Evolutionary conservation across 2,113 vertebrate genomes (phyloP), one percentile per base, ranked within the genome.

Genomic region (Ia io): DNA sequence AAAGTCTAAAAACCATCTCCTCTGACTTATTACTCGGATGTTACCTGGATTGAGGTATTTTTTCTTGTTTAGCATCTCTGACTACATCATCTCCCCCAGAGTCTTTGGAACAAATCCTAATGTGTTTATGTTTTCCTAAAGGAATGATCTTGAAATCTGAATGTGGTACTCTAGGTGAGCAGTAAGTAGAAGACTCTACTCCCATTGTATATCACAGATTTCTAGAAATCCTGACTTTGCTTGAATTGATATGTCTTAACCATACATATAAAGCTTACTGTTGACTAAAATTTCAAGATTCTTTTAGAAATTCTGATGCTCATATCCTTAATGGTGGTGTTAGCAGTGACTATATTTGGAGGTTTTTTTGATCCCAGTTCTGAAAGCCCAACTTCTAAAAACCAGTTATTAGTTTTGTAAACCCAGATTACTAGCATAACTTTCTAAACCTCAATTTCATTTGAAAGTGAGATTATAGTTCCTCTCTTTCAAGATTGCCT

Each of bases 211-310:
- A 69, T 28, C 35, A n/a, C 18, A 37, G 67, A 70, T 28, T 83
- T 73, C 85, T 79, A 53, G 73, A 94, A 78, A 13, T 67, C 4
- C 47, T 23, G 12, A 86, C 11, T 63, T 73, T 49, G 20, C 30
- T 90, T 86, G 37, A 35, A 88, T 40, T 85, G 37, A 37, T 28
- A 65, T 59, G 42, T 59, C 61, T 71, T 71, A 51, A 37, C 28
- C 35, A 65, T 23, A 77, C 4, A 59, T 35, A 42, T 17, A 73
- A 61, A 53, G 25, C 53, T 65, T 65, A 67, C 12, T 40, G 6
- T 59, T 71, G 30, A 61, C 73, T 79, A 90, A 85, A 56, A 80
- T 80, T 90, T 84, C 53, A 89, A 77, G 84, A 85, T 71, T 65
- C 37, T 82, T 65, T 77, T 83, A 89, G 61, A 82, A 86, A 78